Evolutionary conservation across 2,888 invertebrate species (phyloP), one percentile per base, ranked within the genome.

Genomic region (Heliconius sara): DNA sequence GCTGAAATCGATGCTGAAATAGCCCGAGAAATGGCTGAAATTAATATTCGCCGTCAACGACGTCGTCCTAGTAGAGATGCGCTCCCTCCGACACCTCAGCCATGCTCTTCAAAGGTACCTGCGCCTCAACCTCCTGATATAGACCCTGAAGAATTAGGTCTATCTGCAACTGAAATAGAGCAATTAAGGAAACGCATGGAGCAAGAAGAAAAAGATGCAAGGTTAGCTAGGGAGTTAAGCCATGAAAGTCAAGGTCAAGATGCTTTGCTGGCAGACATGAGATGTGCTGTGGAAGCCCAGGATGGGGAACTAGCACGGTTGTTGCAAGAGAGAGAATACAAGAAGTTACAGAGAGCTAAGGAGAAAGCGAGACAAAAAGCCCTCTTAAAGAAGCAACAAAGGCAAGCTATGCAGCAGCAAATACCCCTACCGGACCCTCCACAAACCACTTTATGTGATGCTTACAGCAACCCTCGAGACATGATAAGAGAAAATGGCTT

Each of bases 1-100:
- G 95, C 95, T 0, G 94, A 95, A n/a, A 89, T 94, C 12, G 95
- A 95, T 80, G 93, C 92, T 0, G 95, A 95, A 81, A 95, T 95
- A 47, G 95, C 95, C 2, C 85, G 94, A 5, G 94, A 95, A 84
- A 93, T 95, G 90, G 95, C 95, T 0, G 95, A 95, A 83, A 94
- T 95, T 16, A 95, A 95, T 83, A 88, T 95, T 19, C 91, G 95
- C 3, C 85, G 91, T n/a, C 93, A 93, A 79, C 86, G 93, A 1
- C 89, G 93, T 2, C 90, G 88, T 52, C 91, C 89, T 66, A 85
- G 86, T 13, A 84, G 86, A 10, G 92, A 91, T n/a, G 82, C 89
- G 79, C 84, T 89, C 47, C 91, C 88, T 34, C 91, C 79, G 2
- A 70, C 65, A 39, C 76, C 92, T 79, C 92, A 94, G 10, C 89